These are phyloP conservation scores for Bryconaethiops microstoma DNA, from an alignment of 2,797 vertebrate species.

Conservation along the genomic window DNA sequence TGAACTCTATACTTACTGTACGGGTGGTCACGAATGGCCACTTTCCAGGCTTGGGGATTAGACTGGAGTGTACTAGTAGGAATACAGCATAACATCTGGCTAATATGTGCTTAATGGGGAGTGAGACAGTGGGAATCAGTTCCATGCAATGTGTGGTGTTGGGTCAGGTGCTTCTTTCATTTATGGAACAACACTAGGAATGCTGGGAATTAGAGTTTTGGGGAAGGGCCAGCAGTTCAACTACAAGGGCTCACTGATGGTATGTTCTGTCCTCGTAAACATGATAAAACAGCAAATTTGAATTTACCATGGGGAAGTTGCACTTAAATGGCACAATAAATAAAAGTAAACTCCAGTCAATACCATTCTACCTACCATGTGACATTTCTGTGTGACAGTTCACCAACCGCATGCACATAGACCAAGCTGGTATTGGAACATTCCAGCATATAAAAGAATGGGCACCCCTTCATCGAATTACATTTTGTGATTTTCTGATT, in stretches of 20 bases:
- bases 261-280: neutral
- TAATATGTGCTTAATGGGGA: slow-evolving; percentile 45
- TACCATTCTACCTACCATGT: too few species aligned
- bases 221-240: slow-evolving; percentile 6
- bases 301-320: neutral
- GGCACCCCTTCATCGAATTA: too few species aligned
- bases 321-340: neutral
- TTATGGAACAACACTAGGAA: slow-evolving; percentile 22
- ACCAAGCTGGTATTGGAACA: too few species aligned
- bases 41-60: slow-evolving; percentile 26
- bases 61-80: slow-evolving; percentile 37
- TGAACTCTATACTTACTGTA: slow-evolving; percentile 13
- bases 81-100: slow-evolving; percentile 61
- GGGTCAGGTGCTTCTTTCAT: slow-evolving; percentile 56
- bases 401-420: too few species aligned
- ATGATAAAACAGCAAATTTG: neutral
- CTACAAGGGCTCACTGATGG: slow-evolving; percentile 11
- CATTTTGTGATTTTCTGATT: too few species aligned
- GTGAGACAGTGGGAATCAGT: slow-evolving; percentile 32
- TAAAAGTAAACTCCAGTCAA: neutral
- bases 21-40: slow-evolving; percentile 4
- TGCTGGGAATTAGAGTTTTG: slow-evolving; percentile 5
- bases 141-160: slow-evolving; percentile 24
- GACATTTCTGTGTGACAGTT: too few species aligned
- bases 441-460: too few species aligned